A percentile compares a stretch with the other conserved stretches of the same genome.
These are phyloP conservation scores for Alcedo quadribrachys DNA, from an alignment of 2,797 vertebrate species.

Conservation along the genomic window DNA sequence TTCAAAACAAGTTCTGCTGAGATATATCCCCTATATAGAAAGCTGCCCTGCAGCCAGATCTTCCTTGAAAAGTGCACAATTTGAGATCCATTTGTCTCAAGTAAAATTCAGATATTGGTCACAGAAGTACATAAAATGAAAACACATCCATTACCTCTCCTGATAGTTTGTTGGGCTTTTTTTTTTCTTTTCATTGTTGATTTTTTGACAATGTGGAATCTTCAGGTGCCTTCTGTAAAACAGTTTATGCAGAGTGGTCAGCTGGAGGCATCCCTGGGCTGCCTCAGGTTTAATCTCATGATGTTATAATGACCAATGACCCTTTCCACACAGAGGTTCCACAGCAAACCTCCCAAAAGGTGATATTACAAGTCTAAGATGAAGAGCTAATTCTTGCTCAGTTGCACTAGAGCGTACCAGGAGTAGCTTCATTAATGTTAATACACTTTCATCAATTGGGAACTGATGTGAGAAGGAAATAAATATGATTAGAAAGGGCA, in stretches of 20 bases:
- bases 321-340: not conserved
- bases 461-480: not conserved
- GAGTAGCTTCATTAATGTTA: not conserved
- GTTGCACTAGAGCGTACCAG: not conserved
- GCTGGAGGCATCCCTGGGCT: not conserved
- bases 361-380: not conserved
- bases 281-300: not conserved
- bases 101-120: not conserved
- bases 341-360: not conserved
- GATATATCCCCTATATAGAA: not conserved
- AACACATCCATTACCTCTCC: not conserved
- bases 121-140: not conserved
- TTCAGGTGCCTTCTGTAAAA: not conserved
- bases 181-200: not conserved
- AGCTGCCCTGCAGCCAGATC: not conserved
- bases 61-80: not conserved
- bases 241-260: not conserved
- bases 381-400: not conserved
- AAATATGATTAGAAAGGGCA: not conserved
- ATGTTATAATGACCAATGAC: not conserved
- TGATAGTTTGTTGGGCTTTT: too few species aligned
- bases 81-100: not conserved
- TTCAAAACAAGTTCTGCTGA: not conserved
- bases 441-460: not conserved
- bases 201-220: not conserved